phyloP scores from a whole-genome alignment of 2,113 vertebrate genomes.

The Talpa occidentalis region DNA sequence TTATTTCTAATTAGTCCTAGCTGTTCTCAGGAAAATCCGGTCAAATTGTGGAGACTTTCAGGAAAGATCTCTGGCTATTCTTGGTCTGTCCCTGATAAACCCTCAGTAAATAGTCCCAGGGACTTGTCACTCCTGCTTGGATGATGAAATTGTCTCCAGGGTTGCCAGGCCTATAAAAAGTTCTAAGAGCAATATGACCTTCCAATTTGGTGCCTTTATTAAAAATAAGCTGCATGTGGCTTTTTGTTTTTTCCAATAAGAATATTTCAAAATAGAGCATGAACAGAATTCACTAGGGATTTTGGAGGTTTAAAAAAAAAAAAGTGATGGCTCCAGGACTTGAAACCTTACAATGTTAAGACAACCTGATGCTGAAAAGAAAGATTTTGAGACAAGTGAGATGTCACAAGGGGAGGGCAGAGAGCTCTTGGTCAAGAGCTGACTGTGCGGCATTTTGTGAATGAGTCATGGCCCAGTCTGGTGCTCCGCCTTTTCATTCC shows the following conservation, averaged over 20 bases:
- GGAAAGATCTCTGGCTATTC: conserved; percentile 65
- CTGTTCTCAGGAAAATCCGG: conserved; percentile 52
- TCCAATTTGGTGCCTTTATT: conserved; percentile 61
- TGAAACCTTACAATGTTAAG: neutral
- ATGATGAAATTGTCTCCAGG: conserved; percentile 71
- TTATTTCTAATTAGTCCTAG: conserved; percentile 71
- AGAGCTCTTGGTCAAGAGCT: neutral
- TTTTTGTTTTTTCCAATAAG: conserved; percentile 56
- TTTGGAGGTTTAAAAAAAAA: neutral
- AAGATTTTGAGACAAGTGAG: neutral
- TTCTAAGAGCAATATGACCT: conserved; percentile 75
- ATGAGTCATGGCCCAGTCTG: neutral
- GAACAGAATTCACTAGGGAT: conserved; percentile 20
- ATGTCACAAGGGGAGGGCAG: neutral
- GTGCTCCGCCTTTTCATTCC: neutral
- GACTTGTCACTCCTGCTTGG: conserved; percentile 64
- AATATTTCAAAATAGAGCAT: conserved; percentile 55
- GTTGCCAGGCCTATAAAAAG: conserved; percentile 78
- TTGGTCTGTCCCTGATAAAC: conserved; percentile 68
- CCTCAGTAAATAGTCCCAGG: conserved; percentile 60
- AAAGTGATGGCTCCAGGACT: neutral
- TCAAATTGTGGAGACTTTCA: conserved; percentile 53
- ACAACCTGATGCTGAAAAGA: neutral
- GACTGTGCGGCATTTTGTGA: neutral
- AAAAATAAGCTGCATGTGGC: conserved; percentile 60